Evolutionary conservation across 2,113 vertebrate genomes (phyloP), one percentile per base, ranked within the genome.

Genomic region (Azemiops feae): DNA sequence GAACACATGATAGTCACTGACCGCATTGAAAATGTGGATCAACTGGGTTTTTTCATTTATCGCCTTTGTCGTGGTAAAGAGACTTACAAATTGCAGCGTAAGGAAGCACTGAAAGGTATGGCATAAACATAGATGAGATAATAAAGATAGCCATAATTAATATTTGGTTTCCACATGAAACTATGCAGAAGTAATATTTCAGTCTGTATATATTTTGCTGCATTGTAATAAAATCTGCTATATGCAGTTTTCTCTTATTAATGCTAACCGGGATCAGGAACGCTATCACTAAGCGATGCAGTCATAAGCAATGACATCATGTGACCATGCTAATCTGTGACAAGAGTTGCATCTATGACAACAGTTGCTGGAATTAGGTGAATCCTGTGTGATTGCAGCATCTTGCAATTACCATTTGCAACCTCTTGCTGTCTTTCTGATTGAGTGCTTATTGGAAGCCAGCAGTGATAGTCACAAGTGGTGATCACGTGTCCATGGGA

Each of bases 1-100:
- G 99, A 99, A 92, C 98, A 99, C 97, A 99, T 99, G 99, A 97
- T 99, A 6, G 99, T 99, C 96, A 99, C 99, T 0, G 99, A 99
- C 96, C 98, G 98, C 81, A 98, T 99, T 97, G 98, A 99, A 93
- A 98, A 97, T 0, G 96, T 99, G 39, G 98, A 99, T 90, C 97
- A 98, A 95, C 96, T 99, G 94, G 99, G 98, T 89, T 97, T 97
- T 97, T 99, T 98, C 95, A 99, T 99, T 96, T 97, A 98, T 95
- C 98, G 98, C 95, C 98, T 99, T 39, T 99, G 99, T 96, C 98
- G 95, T 0, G 98, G 97, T 95, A 99, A 99, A 97, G 98, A 99
- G 18, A 99, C 99, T 93, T 99, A 97, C 93, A 99, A 98, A 96
- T 98, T 99, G 50, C 98, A 99, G 94, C 98, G 98, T 97, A 98